phyloP scores from a whole-genome alignment of 2,888 invertebrate species.

The Cetonia aurata region DNA sequence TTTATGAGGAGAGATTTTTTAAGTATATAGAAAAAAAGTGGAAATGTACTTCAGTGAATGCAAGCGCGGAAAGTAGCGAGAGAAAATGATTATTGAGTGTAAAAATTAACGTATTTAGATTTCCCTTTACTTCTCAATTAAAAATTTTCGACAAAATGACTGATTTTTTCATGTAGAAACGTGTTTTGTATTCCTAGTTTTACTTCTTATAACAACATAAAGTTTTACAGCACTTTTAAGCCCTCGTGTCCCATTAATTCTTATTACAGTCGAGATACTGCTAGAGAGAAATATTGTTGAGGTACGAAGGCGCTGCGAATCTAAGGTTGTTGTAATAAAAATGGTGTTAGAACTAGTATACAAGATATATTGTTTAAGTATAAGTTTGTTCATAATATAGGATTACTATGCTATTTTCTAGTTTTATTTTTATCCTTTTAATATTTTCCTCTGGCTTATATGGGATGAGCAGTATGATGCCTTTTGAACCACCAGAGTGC shows the following conservation, averaged over 20 bases:
- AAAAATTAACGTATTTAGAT: conserved; percentile 21
- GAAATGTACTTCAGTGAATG: conserved; percentile 13
- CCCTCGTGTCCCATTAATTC: background rate
- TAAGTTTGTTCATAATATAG: conserved; percentile 39
- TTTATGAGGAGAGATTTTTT: conserved; percentile 6
- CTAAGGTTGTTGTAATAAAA: conserved; percentile 1
- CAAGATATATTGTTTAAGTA: conserved; percentile 22
- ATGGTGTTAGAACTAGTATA: conserved; percentile 35
- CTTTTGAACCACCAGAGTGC: too few relatives aligned
- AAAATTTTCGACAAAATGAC: conserved; percentile 34
- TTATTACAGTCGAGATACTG: background rate
- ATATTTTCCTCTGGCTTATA: background rate
- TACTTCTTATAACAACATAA: conserved; percentile 4
- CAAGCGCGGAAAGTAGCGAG: background rate
- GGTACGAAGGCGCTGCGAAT: conserved; percentile 16
- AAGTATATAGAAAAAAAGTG: conserved; percentile 9
- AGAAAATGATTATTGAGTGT: conserved; percentile 15
- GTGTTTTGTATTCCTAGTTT: conserved; percentile 33
- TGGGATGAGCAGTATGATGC: too few relatives aligned
- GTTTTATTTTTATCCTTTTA: conserved; percentile 6
- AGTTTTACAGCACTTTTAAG: conserved; percentile 17
- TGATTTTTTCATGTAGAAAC: conserved; percentile 35
- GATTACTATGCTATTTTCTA: conserved; percentile 14
- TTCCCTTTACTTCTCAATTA: conserved; percentile 10
- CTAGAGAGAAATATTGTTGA: background rate